Percentiles rank a stretch among this genome's conserved stretches.
Evolutionary conservation across 2,888 invertebrate genomes (phyloP).

Genomic region (Polydrusus tereticollis): DNA sequence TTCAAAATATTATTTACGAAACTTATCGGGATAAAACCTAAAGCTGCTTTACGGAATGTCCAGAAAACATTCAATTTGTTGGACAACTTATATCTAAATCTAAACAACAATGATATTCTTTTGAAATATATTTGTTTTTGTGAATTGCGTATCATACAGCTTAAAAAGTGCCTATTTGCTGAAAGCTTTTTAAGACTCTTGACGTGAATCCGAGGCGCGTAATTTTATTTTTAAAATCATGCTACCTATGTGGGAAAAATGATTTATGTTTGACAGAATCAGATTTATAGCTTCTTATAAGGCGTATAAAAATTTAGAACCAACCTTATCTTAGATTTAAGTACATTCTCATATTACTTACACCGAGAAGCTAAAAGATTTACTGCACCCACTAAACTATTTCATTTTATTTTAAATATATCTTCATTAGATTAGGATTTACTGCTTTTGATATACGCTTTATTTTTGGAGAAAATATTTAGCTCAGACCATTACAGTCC

Average conservation of each 20-base stretch:
- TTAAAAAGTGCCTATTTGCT: neutral
- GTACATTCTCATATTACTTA: conserved; percentile 19
- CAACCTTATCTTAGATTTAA: conserved; percentile 23
- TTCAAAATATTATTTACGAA: neutral
- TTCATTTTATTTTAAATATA: conserved; percentile 31
- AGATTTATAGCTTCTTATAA: conserved; percentile 11
- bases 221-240: conserved; percentile 12
- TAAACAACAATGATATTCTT: neutral
- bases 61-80: neutral
- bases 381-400: conserved; percentile 15
- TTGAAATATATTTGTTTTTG: neutral
- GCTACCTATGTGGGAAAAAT: neutral
- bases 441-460: conserved; percentile 10
- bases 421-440: conserved; percentile 26
- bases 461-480: neutral
- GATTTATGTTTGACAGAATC: conserved; percentile 13
- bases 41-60: neutral
- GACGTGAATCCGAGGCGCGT: neutral
- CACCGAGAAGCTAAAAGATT: conserved; percentile 9
- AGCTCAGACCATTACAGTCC: neutral
- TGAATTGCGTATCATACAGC: neutral
- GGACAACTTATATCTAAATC: neutral
- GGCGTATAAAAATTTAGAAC: conserved; percentile 12
- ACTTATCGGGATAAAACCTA: neutral
- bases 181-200: neutral